Evolutionary conservation across 2,113 vertebrate species (phyloP), one percentile per base, ranked within the genome.

Genomic region (Falco punctatus): DNA sequence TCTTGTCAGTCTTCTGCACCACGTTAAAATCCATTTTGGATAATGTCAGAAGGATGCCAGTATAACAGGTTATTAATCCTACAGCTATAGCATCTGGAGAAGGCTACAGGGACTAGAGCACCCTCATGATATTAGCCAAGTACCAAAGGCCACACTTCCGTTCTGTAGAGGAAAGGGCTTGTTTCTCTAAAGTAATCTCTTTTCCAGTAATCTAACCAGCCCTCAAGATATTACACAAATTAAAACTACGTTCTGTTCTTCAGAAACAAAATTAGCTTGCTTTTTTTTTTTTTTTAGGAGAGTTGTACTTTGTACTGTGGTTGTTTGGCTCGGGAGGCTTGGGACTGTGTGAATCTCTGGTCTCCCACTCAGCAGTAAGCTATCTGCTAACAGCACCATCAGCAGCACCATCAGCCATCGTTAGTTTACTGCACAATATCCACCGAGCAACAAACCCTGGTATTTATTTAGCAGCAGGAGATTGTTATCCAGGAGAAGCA

Each of bases 391-490:
- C 61, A 61, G 79, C 75, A 38, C 6, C 11, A 49, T 83, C 96
- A 97, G 70, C 71, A 61, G 79, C 75, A 38, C 7, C 11, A 49
- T 83, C 96, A 97, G 70, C 71, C 57, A 48, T 90, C 94, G 28
- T 77, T 97, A 70, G 75, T 97, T 97, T 67, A 75, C 74, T n/a
- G 44, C 75, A 83, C 87, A 86, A 44, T 65, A 97, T 96, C 90
- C 81, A 73, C 96, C 94, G 96, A 86, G 81, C 75, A 96, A 66
- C 79, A 80, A 90, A 46, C 83, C 48, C 81, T 77, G 70, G 80
- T 81, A 90, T 97, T 96, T 96, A 92, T 97, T 94, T 97, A 96
- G 92, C 92, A 83, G 86, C 69, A 67, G 96, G 91, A 73, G 93
- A 95, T 96, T 5, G 3, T 97, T 97, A 97, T 94, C 93, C 78